A percentile compares a stretch with the other conserved stretches of the same genome.
These are phyloP conservation scores for Thymelicus sylvestris DNA, from an alignment of 2,888 invertebrate genomes.

Conservation along the genomic window DNA sequence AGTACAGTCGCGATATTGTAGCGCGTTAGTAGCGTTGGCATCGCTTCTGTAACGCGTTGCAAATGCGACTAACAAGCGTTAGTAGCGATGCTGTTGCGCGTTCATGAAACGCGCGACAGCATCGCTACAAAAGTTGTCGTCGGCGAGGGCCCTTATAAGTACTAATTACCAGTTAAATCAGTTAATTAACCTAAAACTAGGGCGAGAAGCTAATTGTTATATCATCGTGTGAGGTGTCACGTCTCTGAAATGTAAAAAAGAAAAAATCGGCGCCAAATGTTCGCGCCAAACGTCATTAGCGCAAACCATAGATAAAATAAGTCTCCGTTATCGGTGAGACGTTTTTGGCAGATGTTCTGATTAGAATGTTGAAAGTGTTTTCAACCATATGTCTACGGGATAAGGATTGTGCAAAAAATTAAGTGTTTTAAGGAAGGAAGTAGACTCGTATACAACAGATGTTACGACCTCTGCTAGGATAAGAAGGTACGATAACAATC, in stretches of 20 bases:
- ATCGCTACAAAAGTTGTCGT: too few relatives aligned
- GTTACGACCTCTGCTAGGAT: conserved; percentile 27
- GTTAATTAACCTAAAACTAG: conserved; percentile 44
- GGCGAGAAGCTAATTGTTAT: conserved; percentile 50
- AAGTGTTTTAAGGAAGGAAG: conserved; percentile 51
- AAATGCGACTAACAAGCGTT: too few relatives aligned
- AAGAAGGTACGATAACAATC: conserved; percentile 10
- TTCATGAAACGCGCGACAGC: too few relatives aligned
- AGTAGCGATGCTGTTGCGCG: too few relatives aligned
- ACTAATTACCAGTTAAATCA: conserved; percentile 16
- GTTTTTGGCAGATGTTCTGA: conserved; percentile 57
- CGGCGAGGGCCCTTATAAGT: too few relatives aligned
- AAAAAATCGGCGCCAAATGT: conserved; percentile 67
- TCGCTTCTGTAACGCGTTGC: too few relatives aligned
- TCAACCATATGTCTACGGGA: conserved; percentile 11
- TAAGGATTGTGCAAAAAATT: conserved; percentile 34
- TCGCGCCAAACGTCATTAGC: conserved; percentile 66
- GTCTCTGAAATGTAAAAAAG: conserved; percentile 44
- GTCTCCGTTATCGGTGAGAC: conserved; percentile 51
- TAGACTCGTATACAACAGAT: conserved; percentile 42
- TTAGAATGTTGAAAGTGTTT: conserved; percentile 36
- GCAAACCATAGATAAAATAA: conserved; percentile 60
- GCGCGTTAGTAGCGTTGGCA: too few relatives aligned
- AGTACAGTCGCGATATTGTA: too few relatives aligned
- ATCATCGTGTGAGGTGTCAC: conserved; percentile 66